phyloP scores from a whole-genome alignment of 1,140 invertebrate species.

The Drosophila murphyi region DNA sequence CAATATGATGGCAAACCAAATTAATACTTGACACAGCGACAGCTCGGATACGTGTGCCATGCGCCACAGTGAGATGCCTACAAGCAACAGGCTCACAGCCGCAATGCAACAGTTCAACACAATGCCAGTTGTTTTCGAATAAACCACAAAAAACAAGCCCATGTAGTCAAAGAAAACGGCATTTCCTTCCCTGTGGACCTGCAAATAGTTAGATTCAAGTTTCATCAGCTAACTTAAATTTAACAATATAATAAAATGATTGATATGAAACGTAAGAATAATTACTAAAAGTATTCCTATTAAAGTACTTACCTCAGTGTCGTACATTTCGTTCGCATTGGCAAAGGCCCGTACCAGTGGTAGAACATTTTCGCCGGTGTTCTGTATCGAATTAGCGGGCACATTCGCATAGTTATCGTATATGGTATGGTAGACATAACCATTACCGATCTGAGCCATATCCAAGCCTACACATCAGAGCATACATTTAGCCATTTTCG shows the following conservation, averaged over 20 bases:
- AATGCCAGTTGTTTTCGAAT: slow-evolving; percentile 86
- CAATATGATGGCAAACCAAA: slow-evolving; percentile 65
- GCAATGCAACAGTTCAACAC: slow-evolving; percentile 87
- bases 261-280: no score
- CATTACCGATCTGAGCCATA: slow-evolving; percentile 92
- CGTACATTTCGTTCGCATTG: slow-evolving; percentile 86
- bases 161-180: slow-evolving; percentile 92
- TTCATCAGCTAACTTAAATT: no score
- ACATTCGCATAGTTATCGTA: slow-evolving; percentile 91
- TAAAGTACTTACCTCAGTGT: slow-evolving; percentile 66
- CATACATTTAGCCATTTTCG: not conserved
- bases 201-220: slow-evolving; percentile 19
- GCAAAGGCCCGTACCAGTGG: slow-evolving; percentile 88
- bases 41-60: slow-evolving; percentile 55
- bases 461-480: slow-evolving; percentile 43
- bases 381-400: slow-evolving; percentile 91
- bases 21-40: slow-evolving; percentile 40
- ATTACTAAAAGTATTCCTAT: no score
- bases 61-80: slow-evolving; percentile 77
- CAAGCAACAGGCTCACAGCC: slow-evolving; percentile 82
- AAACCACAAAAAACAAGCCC: slow-evolving; percentile 89
- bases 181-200: slow-evolving; percentile 85
- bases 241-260: no score
- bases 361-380: slow-evolving; percentile 91
- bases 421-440: slow-evolving; percentile 95